Evolutionary conservation across 2,797 vertebrate genomes (phyloP).

Genomic region (Thunnus albacares): DNA sequence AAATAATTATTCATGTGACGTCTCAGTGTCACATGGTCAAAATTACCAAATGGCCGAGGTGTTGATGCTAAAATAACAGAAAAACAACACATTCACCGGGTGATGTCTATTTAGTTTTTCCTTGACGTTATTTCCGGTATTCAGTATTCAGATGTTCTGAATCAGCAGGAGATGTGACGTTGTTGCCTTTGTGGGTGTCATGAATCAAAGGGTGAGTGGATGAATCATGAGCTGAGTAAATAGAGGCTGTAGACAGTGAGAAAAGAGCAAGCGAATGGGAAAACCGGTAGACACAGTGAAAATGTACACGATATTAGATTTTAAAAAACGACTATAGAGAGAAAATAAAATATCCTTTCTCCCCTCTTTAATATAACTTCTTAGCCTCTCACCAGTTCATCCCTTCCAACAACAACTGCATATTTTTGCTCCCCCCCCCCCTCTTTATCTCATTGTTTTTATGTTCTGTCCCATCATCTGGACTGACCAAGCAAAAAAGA

Average conservation of each 20-base stretch:
- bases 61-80: constrained; percentile 15
- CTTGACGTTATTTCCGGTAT: constrained; percentile 30
- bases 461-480: constrained; percentile 30
- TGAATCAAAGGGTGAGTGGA: constrained; percentile 22
- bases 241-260: constrained; percentile 13
- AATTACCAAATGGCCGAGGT: constrained; percentile 23
- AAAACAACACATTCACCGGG: constrained; percentile 21
- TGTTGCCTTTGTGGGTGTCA: not conserved
- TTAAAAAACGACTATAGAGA: constrained; percentile 4
- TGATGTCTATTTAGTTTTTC: constrained; percentile 14
- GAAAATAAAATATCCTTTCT: constrained; percentile 14
- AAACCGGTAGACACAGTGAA: constrained; percentile 6
- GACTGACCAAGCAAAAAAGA: constrained; percentile 31
- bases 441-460: constrained; percentile 62
- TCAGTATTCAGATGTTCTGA: constrained; percentile 29
- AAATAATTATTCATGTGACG: constrained; percentile 21
- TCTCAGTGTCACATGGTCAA: not conserved
- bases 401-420: constrained; percentile 33
- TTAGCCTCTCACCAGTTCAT: constrained; percentile 16
- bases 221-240: constrained; percentile 52
- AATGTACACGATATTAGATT: not conserved
- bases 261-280: constrained; percentile 30
- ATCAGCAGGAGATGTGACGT: constrained; percentile 3
- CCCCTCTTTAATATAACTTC: not conserved
- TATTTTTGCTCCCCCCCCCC: not conserved